These are phyloP conservation scores for Ligdia adustata DNA, from an alignment of 2,888 invertebrate species.

Conservation along the genomic window DNA sequence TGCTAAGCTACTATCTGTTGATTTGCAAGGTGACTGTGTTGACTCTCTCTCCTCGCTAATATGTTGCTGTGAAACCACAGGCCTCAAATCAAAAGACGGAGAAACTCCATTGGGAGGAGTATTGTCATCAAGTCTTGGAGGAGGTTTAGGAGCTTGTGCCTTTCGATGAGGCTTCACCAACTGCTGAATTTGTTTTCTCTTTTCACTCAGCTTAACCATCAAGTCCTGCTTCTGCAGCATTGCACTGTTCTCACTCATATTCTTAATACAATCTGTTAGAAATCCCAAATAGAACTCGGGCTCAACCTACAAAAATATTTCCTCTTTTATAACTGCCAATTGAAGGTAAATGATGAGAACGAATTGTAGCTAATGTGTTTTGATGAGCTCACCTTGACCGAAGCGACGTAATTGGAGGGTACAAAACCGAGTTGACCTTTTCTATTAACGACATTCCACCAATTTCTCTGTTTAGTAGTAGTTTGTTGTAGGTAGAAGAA, in stretches of 20 bases:
- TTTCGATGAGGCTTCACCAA: conserved; percentile 63
- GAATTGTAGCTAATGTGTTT: conserved; percentile 38
- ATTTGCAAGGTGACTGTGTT: conserved; percentile 59
- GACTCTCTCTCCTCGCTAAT: conserved; percentile 67
- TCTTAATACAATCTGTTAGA: conserved; percentile 87
- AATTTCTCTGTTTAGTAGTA: conserved; percentile 91
- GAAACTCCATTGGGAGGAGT: conserved; percentile 78
- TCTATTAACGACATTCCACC: conserved; percentile 95
- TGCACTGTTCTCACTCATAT: conserved; percentile 70
- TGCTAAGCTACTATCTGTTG: conserved; percentile 45
- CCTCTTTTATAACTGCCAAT: background rate
- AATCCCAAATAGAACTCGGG: conserved; percentile 89
- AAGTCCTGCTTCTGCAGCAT: conserved; percentile 86
- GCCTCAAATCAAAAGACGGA: conserved; percentile 74
- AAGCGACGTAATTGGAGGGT: conserved; percentile 93
- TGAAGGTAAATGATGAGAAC: conserved; percentile 4
- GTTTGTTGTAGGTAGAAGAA: conserved; percentile 91
- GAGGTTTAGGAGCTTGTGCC: conserved; percentile 72
- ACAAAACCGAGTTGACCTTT: conserved; percentile 93
- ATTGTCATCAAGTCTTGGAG: conserved; percentile 68
- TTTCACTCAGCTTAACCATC: conserved; percentile 85
- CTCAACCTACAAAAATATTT: conserved; percentile 79
- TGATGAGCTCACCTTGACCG: conserved; percentile 86
- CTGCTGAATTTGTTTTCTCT: conserved; percentile 84
- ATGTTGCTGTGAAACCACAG: conserved; percentile 76